These are phyloP conservation scores for Eristalinus sepulchralis DNA, from an alignment of 2,888 invertebrate species.

Conservation along the genomic window DNA sequence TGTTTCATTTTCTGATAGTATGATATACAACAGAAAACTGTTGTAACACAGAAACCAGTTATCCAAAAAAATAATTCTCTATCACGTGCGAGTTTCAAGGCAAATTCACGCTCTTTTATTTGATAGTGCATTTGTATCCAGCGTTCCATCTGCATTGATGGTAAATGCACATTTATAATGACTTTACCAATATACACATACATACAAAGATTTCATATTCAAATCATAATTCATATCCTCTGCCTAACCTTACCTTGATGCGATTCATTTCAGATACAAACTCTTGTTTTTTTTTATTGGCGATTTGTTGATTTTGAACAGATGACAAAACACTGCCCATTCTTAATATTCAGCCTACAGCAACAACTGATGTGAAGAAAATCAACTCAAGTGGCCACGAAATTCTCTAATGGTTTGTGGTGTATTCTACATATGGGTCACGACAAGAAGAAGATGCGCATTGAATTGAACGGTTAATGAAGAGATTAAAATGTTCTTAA, in stretches of 20 bases:
- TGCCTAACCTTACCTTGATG: slow-evolving; percentile 62
- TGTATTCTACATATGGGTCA: too few relatives aligned
- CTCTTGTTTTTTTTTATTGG: slow-evolving; percentile 52
- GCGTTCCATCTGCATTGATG: slow-evolving; percentile 85
- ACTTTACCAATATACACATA: too few relatives aligned
- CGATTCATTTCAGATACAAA: slow-evolving; percentile 61
- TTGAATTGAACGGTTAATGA: neutral
- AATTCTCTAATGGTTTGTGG: too few relatives aligned
- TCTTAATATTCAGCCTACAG: slow-evolving; percentile 4
- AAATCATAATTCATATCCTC: too few relatives aligned
- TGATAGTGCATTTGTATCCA: slow-evolving; percentile 91
- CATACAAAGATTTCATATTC: too few relatives aligned
- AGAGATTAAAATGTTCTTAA: neutral
- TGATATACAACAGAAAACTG: slow-evolving; percentile 81
- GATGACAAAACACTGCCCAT: slow-evolving; percentile 49
- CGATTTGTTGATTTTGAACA: slow-evolving; percentile 11
- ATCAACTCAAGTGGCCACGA: neutral
- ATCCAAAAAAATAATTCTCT: slow-evolving; percentile 89
- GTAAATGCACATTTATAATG: slow-evolving; percentile 15
- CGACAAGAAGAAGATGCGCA: neutral
- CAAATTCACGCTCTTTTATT: slow-evolving; percentile 88
- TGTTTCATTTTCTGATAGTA: slow-evolving; percentile 85
- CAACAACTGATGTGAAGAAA: too few relatives aligned
- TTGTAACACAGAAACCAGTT: slow-evolving; percentile 85
- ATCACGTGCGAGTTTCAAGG: slow-evolving; percentile 86